These are phyloP conservation scores for Spinus pinus DNA, from an alignment of 2,797 vertebrate species.

Conservation along the genomic window DNA sequence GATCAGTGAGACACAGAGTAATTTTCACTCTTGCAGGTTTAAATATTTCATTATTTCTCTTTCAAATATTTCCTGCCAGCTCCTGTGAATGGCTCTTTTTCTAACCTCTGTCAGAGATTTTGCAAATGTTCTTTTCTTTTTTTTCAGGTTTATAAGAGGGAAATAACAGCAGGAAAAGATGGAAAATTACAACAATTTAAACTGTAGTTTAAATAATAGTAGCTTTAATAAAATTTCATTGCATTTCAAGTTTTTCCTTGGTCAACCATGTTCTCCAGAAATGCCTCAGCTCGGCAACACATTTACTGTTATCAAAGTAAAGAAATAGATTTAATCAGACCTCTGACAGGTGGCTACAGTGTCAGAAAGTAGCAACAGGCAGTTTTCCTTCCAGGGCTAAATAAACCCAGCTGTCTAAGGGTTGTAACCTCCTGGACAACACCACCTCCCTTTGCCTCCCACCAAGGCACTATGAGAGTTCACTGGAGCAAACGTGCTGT, in stretches of 20 bases:
- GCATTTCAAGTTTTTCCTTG: background rate
- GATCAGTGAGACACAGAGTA: rapidly evolving
- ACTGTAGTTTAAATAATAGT: background rate
- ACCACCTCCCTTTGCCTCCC: background rate
- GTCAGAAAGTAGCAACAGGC: background rate
- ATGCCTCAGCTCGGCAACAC: background rate
- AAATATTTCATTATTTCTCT: background rate
- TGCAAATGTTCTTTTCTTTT: background rate
- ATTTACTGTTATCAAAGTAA: background rate
- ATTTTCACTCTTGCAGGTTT: background rate
- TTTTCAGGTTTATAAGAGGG: background rate
- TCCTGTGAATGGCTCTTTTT: background rate
- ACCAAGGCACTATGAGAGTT: background rate
- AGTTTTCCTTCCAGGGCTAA: background rate
- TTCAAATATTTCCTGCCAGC: background rate
- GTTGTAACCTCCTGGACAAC: background rate
- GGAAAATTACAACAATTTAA: background rate
- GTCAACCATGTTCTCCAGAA: background rate
- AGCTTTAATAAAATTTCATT: background rate
- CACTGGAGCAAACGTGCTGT: rapidly evolving
- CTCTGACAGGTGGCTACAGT: background rate
- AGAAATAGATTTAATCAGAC: background rate
- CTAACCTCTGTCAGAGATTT: background rate
- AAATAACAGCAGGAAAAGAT: background rate
- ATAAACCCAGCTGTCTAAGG: background rate